phyloP scores from a whole-genome alignment of 2,888 invertebrate genomes.

The Drosophila macrospina region DNA sequence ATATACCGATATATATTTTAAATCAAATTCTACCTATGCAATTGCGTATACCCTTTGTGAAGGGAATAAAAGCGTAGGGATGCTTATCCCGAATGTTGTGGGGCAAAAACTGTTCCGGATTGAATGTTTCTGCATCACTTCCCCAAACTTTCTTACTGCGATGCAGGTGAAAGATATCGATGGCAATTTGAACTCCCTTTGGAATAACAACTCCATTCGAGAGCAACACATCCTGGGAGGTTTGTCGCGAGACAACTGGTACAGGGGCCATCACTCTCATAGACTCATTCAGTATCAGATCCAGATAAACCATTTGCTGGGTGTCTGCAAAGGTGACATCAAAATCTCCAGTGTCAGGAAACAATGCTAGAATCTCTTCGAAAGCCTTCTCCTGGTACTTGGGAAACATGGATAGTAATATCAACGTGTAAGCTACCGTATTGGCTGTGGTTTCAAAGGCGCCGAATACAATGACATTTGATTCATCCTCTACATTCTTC shows the following conservation, averaged over 20 bases:
- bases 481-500: conserved; percentile 81
- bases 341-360: conserved; percentile 66
- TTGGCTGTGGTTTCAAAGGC: conserved; percentile 84
- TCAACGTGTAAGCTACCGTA: conserved; percentile 72
- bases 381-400: conserved; percentile 79
- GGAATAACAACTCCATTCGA: conserved; percentile 71
- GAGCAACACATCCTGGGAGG: conserved; percentile 67
- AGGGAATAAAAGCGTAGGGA: conserved; percentile 83
- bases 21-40: conserved; percentile 77
- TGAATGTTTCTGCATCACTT: conserved; percentile 79
- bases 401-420: conserved; percentile 82
- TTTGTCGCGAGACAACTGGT: conserved; percentile 80
- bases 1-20: neutral
- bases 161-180: conserved; percentile 83
- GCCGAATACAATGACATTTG: conserved; percentile 82
- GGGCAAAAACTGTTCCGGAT: conserved; percentile 84
- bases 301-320: conserved; percentile 81
- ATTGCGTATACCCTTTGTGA: conserved; percentile 83
- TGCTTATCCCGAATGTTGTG: conserved; percentile 80
- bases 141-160: conserved; percentile 83
- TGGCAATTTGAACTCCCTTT: conserved; percentile 68
- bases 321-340: conserved; percentile 77
- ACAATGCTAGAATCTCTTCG: conserved; percentile 77
- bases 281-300: conserved; percentile 82
- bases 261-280: conserved; percentile 83